Percentiles rank a stretch among this genome's conserved stretches.
Evolutionary conservation across 2,797 vertebrate species (phyloP).

Genomic region (Lindbergichthys nudifrons): DNA sequence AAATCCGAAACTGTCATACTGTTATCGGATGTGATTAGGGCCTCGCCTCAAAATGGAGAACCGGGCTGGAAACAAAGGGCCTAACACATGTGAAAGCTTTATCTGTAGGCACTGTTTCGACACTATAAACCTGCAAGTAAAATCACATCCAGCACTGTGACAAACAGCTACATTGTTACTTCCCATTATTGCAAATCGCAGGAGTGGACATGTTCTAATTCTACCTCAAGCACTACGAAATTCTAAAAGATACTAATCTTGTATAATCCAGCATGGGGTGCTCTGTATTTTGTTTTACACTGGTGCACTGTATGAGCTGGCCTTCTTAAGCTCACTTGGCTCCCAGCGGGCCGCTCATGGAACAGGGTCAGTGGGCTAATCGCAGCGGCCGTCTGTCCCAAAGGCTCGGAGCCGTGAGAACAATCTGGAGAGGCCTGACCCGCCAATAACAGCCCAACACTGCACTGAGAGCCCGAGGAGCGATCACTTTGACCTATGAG

Average conservation of each 20-base stretch:
- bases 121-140: rapidly evolving
- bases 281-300: slow-evolving; percentile 42
- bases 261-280: slow-evolving; percentile 53
- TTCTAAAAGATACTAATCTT: slow-evolving; percentile 52
- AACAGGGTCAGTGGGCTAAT: slow-evolving; percentile 78
- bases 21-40: slow-evolving; percentile 9
- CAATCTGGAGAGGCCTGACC: slow-evolving; percentile 71
- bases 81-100: neutral
- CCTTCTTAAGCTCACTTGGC: slow-evolving; percentile 62
- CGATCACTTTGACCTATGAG: slow-evolving; percentile 37
- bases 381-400: slow-evolving; percentile 55
- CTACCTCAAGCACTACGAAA: slow-evolving; percentile 5
- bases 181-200: neutral
- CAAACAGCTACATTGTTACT: neutral
- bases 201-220: slow-evolving; percentile 5
- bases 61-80: neutral
- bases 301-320: slow-evolving; percentile 15
- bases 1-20: slow-evolving; percentile 10
- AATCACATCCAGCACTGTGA: slow-evolving; percentile 1
- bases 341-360: slow-evolving; percentile 54
- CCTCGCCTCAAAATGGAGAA: slow-evolving; percentile 67
- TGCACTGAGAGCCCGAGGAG: slow-evolving; percentile 40
- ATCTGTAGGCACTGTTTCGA: neutral
- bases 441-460: slow-evolving; percentile 45
- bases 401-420: slow-evolving; percentile 80